Base-by-base conservation (phyloP, 1,140 invertebrate genomes). In the Trichoplusia ni region DNA sequence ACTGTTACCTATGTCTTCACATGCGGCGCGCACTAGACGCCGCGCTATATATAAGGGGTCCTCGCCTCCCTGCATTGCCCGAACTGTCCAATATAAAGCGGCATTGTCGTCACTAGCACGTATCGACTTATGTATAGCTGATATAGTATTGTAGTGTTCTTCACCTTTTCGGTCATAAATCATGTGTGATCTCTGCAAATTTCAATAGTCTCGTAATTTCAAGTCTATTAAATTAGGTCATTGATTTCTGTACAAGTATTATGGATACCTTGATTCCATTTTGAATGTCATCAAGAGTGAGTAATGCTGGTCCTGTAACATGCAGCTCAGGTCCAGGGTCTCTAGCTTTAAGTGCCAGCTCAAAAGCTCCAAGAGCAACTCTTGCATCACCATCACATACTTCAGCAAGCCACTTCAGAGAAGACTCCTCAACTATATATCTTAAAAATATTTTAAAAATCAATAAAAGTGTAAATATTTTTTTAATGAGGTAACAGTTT, bases 91-190 rank as follows among this genome's bases (percentile, higher is more conserved):
- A 82, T 97, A 97, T 9, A 97, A 81, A 0, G 96, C 93, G 9
- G 96, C 96, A 89, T 96, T 96, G 37, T 94, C 94, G 81, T 96
- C 95, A 9, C 95, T 94, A 0, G 95, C 96, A 73, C 96, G 91
- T n/a, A 97, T 95, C 0, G 95, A 96, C 84, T 97, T 97, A 69
- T 96, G 95, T 27, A 97, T 87, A 0, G 96, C 96, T 6, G 96
- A 97, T 70, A 95, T 95, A 18, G 93, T 94, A 75, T 97, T 95
- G 80, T 96, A 97, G 86, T 97, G 96, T 78, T 96, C 94, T 61
- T 97, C 96, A 9, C 96, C 96, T 82, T 93, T 93, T 60, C 93
- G 92, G 75, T 97, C 96, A 83, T 97, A 97, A 9, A 96, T 67
- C 66, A 96, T 91, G 79, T 90, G 88, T 4, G 84, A 79, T 56